Evolutionary conservation across 2,797 vertebrate genomes (phyloP), one percentile per base, ranked within the genome.

Genomic region (Bovichtus variegatus): DNA sequence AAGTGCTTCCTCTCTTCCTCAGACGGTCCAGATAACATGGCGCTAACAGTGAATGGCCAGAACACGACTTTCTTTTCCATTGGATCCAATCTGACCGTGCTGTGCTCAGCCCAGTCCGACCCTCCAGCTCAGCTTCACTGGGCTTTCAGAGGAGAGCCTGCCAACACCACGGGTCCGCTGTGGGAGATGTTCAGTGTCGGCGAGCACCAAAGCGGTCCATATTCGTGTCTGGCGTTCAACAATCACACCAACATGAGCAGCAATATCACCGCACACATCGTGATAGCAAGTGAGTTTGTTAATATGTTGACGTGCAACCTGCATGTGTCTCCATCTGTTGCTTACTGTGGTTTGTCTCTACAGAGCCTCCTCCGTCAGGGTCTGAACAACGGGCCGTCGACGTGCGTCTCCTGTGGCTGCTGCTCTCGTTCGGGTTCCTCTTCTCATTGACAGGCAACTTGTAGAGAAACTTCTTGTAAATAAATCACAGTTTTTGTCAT

Each of bases 21-120:
- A 94, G 92, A 92, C 47, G 92, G 93, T 21, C 93, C 91, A 34
- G 92, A 92, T 60, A 80, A 83, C 62, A 88, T 92, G 89, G 78
- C 49, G 9, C 25, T 94, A 5, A 84, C 62, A 46, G 80, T 90
- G 43, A 89, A 91, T 2, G 87, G 83, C 51, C 67, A 77, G 62
- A 85, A 77, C 41, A 43, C 2, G 0, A 78, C 82, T 44, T 82
- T 59, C 55, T 87, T 90, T 60, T 3, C 10, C 2, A 27, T 5
- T 7, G 92, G 92, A 40, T 89, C 86, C 53, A 90, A 92, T 58
- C 51, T 93, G 68, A 90, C 82, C 18, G 29, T 91, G 72, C 38
- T 82, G 31, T 93, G 93, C 55, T 87, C 87, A 6, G 85, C 82
- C 1, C 71, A 89, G 75, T 92, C 91, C 69, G 73, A 43, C 43